Evolutionary conservation across 2,113 vertebrate species (phyloP), one percentile per base, ranked within the genome.

Genomic region (Brevimyrus niger): DNA sequence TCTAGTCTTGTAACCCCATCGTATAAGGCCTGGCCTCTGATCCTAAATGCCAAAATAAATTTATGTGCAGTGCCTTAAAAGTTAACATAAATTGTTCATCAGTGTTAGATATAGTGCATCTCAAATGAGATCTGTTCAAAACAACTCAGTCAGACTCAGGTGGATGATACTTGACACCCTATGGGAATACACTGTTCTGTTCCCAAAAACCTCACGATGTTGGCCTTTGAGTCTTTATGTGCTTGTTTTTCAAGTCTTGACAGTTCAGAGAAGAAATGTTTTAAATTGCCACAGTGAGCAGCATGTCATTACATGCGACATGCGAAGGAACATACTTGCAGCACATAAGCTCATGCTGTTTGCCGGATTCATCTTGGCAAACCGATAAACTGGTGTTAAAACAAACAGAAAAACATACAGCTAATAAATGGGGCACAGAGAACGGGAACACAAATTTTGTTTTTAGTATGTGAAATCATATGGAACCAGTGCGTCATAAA

Each of bases 401-500:
- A 42, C 31, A 80, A 80, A 17, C 31, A 38, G 38, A 42, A 31
- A 73, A 73, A 35, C 51, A 55, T 55, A 55, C 15, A 86, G 27
- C 15, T 27, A 86, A 27, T 7, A 50, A 48, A 86, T 3, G 15
- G 35, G 1, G 19, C 73, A 42, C 35, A 11, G 83, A 85, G 2
- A 47, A n/a, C 15, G 11, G 50, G 86, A 87, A 87, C 31, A 38
- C 50, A 8, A 4, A 19, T 48, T 31, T 87, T 53, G 44, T 48
- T 48, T 17, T 48, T n/a, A 50, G 83, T 11, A 15, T 15, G 50
- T 46, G 50, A 90, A 73, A 38, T 73, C 83, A 61, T 31, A 87
- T 50, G 42, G 85, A 87, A 80, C 35, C 6, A 13, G 19, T 87
- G 86, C 87, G 88, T 90, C 90, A 55, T 47, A 38, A 19, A 27